A percentile compares a stretch with the other conserved stretches of the same genome.
Evolutionary conservation across 2,113 vertebrate species (phyloP).

Genomic region (Vidua chalybeata): DNA sequence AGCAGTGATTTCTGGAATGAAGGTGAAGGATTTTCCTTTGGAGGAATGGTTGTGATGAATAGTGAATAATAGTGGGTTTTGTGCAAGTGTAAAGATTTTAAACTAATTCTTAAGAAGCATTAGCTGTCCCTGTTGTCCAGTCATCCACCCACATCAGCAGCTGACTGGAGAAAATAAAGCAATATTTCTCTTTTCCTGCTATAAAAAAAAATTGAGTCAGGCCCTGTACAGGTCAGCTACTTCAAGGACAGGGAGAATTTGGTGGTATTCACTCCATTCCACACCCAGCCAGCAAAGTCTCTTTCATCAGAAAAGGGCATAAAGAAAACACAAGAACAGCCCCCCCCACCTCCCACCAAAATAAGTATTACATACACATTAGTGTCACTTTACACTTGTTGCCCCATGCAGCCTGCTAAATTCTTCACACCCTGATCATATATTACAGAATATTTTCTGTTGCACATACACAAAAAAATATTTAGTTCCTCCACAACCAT

Average conservation of each 20-base stretch:
- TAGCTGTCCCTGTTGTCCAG: not conserved
- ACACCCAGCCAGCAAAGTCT: not conserved
- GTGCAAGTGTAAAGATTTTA: not conserved
- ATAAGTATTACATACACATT: not conserved
- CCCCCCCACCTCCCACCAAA: not conserved
- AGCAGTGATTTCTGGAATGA: not conserved
- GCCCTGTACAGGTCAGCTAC: not conserved
- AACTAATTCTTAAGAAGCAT: not conserved
- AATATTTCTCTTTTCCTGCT: not conserved
- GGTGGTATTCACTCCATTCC: not conserved
- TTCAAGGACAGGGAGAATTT: not conserved
- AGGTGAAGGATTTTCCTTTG: not conserved
- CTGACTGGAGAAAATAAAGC: not conserved
- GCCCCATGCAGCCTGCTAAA: not conserved
- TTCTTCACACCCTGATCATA: constrained; percentile 21
- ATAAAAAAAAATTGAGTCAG: not conserved
- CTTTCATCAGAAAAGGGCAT: not conserved
- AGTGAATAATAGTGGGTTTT: not conserved
- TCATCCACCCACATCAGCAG: not conserved
- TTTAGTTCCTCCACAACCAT: not conserved
- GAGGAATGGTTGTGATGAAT: not conserved
- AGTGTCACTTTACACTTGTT: not conserved
- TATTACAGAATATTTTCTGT: constrained; percentile 24
- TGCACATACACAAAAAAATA: not conserved
- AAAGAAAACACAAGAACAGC: not conserved